phyloP scores from a whole-genome alignment of 2,113 vertebrate species.

The Azemiops feae region DNA sequence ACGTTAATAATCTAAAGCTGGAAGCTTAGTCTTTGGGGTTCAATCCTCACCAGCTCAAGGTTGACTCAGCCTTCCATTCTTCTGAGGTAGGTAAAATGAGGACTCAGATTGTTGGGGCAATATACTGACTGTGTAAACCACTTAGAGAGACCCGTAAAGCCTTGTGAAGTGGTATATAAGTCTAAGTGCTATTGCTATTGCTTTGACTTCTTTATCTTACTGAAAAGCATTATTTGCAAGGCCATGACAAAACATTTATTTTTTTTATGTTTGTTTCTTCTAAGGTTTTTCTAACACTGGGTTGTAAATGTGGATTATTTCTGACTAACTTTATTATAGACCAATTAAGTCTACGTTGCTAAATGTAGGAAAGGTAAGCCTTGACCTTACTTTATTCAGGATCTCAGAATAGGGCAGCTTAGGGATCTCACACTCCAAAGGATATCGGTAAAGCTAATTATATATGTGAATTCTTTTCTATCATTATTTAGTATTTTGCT shows the following conservation, averaged over 20 bases:
- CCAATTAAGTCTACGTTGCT: background rate
- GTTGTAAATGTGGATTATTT: background rate
- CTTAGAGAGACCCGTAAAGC: background rate
- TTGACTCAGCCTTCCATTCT: background rate
- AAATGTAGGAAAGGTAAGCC: background rate
- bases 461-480: background rate
- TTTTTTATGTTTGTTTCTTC: background rate
- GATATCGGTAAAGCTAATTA: background rate
- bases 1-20: background rate
- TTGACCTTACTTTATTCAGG: background rate
- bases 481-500: background rate
- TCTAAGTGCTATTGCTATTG: background rate
- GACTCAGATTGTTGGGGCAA: background rate
- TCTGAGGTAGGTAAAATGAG: background rate
- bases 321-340: background rate
- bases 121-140: background rate
- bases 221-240: background rate
- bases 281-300: background rate
- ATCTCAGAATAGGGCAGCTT: background rate
- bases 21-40: background rate
- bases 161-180: background rate
- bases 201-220: background rate
- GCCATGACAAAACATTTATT: background rate
- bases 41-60: background rate
- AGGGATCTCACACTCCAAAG: background rate